A percentile compares a stretch with the other conserved stretches of the same genome.
Evolutionary conservation across 2,888 invertebrate genomes (phyloP).

Genomic region (Xestoiulus laeticollis): DNA sequence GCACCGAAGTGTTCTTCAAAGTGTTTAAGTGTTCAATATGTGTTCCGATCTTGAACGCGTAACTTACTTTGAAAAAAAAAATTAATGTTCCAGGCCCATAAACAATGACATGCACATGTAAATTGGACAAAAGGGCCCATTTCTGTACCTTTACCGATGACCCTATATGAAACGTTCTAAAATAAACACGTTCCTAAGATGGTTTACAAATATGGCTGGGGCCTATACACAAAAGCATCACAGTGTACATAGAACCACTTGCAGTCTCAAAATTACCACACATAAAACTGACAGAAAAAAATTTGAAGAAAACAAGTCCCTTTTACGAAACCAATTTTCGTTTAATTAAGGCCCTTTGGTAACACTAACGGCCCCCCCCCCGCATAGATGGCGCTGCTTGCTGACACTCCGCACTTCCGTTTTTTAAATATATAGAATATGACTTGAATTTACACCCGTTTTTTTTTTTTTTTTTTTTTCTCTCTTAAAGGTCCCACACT

Average conservation of each 20-base stretch:
- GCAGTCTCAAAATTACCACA: conserved; percentile 10
- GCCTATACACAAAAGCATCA: conserved; percentile 16
- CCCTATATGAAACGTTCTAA: too few species aligned
- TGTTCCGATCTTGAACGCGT: too few species aligned
- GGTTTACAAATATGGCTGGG: neutral
- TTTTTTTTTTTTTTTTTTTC: too few species aligned
- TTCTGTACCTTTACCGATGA: too few species aligned
- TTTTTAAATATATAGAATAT: neutral
- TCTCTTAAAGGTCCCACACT: too few species aligned
- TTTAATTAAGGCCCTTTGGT: conserved; percentile 22
- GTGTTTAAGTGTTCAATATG: too few species aligned
- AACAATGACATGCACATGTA: too few species aligned
- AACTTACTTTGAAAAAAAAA: too few species aligned
- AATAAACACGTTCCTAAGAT: too few species aligned
- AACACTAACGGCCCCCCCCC: neutral
- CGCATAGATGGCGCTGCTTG: neutral
- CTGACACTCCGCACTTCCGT: neutral
- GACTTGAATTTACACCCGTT: conserved; percentile 37
- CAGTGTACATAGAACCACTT: neutral
- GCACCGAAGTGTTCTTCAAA: too few species aligned
- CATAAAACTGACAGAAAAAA: neutral
- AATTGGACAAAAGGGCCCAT: too few species aligned
- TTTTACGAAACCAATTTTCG: neutral
- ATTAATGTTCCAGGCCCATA: too few species aligned
- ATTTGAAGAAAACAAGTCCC: neutral